Evolutionary conservation across 2,797 vertebrate species (phyloP), one percentile per base, ranked within the genome.

Genomic region (Bovichtus diacanthus): DNA sequence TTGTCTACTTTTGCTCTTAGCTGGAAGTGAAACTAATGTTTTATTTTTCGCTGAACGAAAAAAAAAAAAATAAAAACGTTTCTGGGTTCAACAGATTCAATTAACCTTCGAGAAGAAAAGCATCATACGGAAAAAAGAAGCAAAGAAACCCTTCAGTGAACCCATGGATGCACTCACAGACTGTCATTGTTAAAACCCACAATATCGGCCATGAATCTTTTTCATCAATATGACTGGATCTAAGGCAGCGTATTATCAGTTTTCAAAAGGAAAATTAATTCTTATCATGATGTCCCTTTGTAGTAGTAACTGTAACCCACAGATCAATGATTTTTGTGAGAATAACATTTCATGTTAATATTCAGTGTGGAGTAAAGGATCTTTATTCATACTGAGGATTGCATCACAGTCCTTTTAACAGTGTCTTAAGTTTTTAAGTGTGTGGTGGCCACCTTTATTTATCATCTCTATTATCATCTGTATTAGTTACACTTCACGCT

Each of bases 1-100:
- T 73, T 72, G 79, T 76, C 71, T 78, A 58, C 81, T 69, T 85
- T 85, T 71, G 72, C 79, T 75, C 38, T 76, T 77, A 81, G 70
- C 54, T 62, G 67, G 43, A 82, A 85, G 71, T 70, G 66, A 76
- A 74, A 82, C 68, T 65, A 81, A 83, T 80, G 59, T 78, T 84
- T 70, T n/a, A n/a, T 72, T 43, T 54, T 76, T 81, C 75, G 51
- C 46, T 67, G 38, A 85, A 81, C 74, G 63, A 60, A 71, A 79
- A 84, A 74, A 64, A 85, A 82, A 83, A 70, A 21, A 78, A 63
- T 73, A 83, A 70, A 21, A 78, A 63, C 73, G 78, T 87, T 87
- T 84, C 65, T 82, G 21, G 82, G 93, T 90, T 94, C 91, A 93
- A 90, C 78, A 83, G 82, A 94, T 93, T 95, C 87, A 92, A 95